A percentile compares a stretch with the other conserved stretches of the same genome.
Conservation (phyloP, 2,888 invertebrate genomes). For the Polietes domitor region DNA sequence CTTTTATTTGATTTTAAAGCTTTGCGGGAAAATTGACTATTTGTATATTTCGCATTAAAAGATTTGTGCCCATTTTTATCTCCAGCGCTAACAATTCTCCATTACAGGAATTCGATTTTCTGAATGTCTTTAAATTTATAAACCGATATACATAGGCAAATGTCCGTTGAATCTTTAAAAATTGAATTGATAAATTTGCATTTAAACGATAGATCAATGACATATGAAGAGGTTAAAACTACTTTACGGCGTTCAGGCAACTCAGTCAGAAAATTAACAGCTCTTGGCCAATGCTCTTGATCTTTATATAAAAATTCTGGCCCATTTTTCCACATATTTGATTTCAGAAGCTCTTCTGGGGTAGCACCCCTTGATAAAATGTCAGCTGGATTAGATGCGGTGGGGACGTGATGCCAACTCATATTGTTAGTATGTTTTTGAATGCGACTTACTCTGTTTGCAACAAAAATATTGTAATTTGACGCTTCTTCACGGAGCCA, state of each 20-base stretch:
- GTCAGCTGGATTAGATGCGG: conserved; percentile 10
- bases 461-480: conserved; percentile 55
- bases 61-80: conserved; percentile 24
- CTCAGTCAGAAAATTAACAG: background rate
- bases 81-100: conserved; percentile 4
- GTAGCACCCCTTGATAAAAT: conserved; percentile 43
- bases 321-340: conserved; percentile 31
- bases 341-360: conserved; percentile 40
- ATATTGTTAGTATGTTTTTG: conserved; percentile 46
- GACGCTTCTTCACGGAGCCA: conserved; percentile 48
- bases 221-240: background rate
- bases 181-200: conserved; percentile 46
- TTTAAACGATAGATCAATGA: conserved; percentile 12
- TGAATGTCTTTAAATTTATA: background rate
- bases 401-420: conserved; percentile 53
- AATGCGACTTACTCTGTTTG: conserved; percentile 51
- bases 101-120: background rate
- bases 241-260: conserved; percentile 23
- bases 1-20: background rate
- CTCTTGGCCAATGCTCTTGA: conserved; percentile 26
- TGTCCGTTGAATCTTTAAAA: conserved; percentile 34
- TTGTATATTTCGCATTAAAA: conserved; percentile 47
- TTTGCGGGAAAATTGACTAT: conserved; percentile 15
- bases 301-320: conserved; percentile 30
- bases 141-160: conserved; percentile 13